Conservation (phyloP, 2,888 invertebrate species). For the Cataglyphis altisquamis region DNA sequence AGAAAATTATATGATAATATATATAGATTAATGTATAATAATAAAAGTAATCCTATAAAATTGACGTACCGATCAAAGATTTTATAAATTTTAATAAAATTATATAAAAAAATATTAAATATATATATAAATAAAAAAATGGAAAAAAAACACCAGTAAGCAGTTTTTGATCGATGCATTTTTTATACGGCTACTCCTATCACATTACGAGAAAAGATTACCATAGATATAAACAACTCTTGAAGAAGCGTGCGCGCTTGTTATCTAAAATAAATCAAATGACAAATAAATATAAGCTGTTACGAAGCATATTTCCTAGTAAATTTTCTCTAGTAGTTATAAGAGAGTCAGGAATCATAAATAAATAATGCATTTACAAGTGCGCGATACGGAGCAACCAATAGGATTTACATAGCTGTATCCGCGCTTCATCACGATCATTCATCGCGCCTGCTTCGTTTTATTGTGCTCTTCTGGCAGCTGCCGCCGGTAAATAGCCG, state of each 20-base stretch:
- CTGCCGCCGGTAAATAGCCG: constrained; percentile 80
- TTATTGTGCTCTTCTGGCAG: constrained; percentile 82
- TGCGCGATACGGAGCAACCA: constrained; percentile 66
- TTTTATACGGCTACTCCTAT: background rate
- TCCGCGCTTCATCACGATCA: background rate
- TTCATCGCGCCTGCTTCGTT: constrained; percentile 70
- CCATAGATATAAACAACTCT: constrained; percentile 60
- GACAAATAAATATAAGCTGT: constrained; percentile 74
- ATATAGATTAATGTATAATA: background rate
- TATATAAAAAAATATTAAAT: background rate
- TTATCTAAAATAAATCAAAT: constrained; percentile 81
- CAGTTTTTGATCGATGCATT: background rate
- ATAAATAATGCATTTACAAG: constrained; percentile 67
- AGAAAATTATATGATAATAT: too few species aligned
- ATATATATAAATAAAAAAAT: background rate
- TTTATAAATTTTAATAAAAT: background rate
- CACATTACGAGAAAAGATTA: constrained; percentile 39
- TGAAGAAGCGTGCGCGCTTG: constrained; percentile 61
- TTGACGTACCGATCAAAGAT: background rate
- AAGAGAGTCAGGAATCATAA: constrained; percentile 69
- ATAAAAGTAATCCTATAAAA: background rate
- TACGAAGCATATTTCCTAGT: constrained; percentile 74
- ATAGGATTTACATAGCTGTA: constrained; percentile 65
- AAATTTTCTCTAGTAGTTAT: constrained; percentile 70
- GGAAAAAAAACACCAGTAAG: background rate